Percentiles rank a stretch among this genome's conserved stretches.
These are phyloP conservation scores for Saturnia pavonia DNA, from an alignment of 2,888 invertebrate genomes.

Conservation along the genomic window DNA sequence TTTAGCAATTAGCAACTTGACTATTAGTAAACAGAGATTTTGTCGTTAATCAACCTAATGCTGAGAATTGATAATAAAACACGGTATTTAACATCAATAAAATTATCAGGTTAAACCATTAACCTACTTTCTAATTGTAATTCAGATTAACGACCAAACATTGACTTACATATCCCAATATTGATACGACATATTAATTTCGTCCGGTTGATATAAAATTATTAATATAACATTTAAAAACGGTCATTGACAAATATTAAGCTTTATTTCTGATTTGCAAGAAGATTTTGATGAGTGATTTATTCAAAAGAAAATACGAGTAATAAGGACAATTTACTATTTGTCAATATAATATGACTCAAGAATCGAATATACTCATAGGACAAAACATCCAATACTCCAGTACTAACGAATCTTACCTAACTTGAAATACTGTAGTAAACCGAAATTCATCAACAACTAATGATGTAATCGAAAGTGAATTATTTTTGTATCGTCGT, in stretches of 20 bases:
- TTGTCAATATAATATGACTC: not conserved
- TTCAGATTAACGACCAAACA: too few species aligned
- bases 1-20: not conserved
- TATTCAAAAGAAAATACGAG: not conserved
- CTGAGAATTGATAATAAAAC: not conserved
- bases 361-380: not conserved
- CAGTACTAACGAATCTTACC: too few species aligned
- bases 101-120: not conserved
- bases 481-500: too few species aligned
- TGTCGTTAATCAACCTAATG: not conserved
- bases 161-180: conserved; percentile 21
- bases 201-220: not conserved
- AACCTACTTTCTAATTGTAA: conserved; percentile 3
- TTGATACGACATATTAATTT: not conserved
- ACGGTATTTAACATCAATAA: not conserved
- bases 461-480: too few species aligned
- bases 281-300: not conserved
- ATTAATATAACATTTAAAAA: too few species aligned
- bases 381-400: not conserved
- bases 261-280: not conserved
- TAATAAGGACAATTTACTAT: not conserved
- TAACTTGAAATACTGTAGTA: too few species aligned
- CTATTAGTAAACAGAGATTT: not conserved
- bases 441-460: too few species aligned
- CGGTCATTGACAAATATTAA: not conserved